Base-by-base conservation (phyloP, 2,888 invertebrate species). In the Tenthredo mesomela region DNA sequence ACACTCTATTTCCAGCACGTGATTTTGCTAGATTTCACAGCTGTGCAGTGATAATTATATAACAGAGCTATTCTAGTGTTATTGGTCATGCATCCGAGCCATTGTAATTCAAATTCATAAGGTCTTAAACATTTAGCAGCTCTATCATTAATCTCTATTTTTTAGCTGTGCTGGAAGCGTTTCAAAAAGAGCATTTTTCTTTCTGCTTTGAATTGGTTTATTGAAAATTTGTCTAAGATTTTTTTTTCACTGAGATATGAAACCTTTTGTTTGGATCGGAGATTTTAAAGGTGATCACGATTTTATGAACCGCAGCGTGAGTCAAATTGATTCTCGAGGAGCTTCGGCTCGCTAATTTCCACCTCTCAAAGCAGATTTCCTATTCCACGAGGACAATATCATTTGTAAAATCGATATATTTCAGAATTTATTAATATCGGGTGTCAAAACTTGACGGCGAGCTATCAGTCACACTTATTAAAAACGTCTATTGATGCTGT, bases 21-120 rank as follows among this genome's bases (percentile, higher is more conserved):
- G 15, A 67, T 29, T 67, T 67, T 12, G 5, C 67, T 67, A 29
- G 29, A 67, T 29, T 29, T 29, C 6, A 15, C 67, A 67, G 33
- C 67, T 15, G 29, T 29, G 25, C n/a, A n/a, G n/a, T 33, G 67
- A 67, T 67, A 67, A 67, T 67, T 33, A 67, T 67, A 67, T 33
- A 15, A 67, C 67, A 15, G 29, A 67, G 33, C 3, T 29, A 65
- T 65, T 65, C 65, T 29, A 65, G 65, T 65, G 25, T 67, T 67
- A 67, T 67, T 25, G 67, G 29, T 29, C 67, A 67, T 67, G 67
- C 67, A 67, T 33, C 29, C 18, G 33, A 67, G 15, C 67, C 4
- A 18, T 25, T 29, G 25, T 67, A 25, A 33, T 67, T 15, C 33
- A 33, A 67, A 61, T 29, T 29, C 29, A n/a, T n/a, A n/a, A n/a